These are phyloP conservation scores for Telenomus remus DNA, from an alignment of 1,140 invertebrate genomes.

Conservation along the genomic window DNA sequence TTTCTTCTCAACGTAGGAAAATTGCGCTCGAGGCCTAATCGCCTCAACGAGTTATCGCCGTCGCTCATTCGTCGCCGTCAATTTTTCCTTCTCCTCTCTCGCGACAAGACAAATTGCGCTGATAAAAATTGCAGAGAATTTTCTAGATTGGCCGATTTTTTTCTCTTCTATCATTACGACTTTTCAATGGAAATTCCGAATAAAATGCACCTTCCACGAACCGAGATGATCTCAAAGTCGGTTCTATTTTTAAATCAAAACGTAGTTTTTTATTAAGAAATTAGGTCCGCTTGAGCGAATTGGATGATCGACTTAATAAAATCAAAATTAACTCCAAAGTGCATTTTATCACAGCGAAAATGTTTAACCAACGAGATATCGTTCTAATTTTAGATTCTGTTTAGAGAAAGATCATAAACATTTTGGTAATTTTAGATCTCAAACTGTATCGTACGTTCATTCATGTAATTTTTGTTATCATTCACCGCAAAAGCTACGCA, in stretches of 20 bases:
- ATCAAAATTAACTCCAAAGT: conserved; percentile 10
- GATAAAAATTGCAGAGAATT: background rate
- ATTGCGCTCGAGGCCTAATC: conserved; percentile 29
- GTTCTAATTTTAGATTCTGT: no score
- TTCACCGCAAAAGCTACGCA: no score
- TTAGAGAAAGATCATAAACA: no score
- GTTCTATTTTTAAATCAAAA: background rate
- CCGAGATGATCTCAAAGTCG: background rate
- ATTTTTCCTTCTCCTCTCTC: conserved; percentile 10
- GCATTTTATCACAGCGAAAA: conserved; percentile 21
- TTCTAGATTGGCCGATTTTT: conserved; percentile 2
- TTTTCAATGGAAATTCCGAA: no score
- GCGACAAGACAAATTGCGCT: conserved; percentile 5
- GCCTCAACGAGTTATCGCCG: conserved; percentile 28
- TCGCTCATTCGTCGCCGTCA: conserved; percentile 19
- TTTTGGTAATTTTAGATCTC: no score
- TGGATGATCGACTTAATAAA: no score
- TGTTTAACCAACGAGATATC: background rate
- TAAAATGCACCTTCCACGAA: background rate
- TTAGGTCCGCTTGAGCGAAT: background rate
- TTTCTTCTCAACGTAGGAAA: conserved; percentile 45
- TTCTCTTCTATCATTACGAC: background rate
- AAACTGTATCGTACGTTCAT: no score
- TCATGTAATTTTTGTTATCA: conserved; percentile 8
- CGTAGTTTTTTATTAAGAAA: background rate